Base-by-base conservation (phyloP, 2,888 invertebrate genomes). In the Ophonus ardosiacus region DNA sequence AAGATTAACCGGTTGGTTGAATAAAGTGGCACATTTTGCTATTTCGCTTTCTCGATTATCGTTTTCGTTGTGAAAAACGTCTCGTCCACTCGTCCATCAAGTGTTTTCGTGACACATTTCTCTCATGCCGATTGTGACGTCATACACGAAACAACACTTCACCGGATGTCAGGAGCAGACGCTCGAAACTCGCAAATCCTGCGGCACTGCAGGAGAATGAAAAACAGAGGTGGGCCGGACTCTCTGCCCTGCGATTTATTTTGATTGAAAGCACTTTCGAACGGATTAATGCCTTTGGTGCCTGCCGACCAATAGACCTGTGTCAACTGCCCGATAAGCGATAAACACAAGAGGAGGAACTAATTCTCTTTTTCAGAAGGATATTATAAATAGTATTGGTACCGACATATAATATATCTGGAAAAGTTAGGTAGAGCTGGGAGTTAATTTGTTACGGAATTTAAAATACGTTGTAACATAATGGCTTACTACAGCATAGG, bases 211-310 rank as follows among this genome's bases (percentile, higher is more conserved):
- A 31, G 31, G 31, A 31, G 31, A 18, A 18, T 43, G 56, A 81
- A 81, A 81, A 81, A 81, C 81, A 81, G 61, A 10, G 61, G n/a
- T 24, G 21, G 43, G 68, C 18, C 51, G 56, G 31, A 81, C 63
- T 51, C 0, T 13, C 10, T 13, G 68, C 63, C 18, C 10, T 24
- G 18, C 81, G 81, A 81, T 81, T 81, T 81, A 81, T 81, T 81
- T 81, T 81, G 81, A 81, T 68, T 81, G 81, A 81, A 81, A 65
- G 81, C 65, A 43, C 81, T 81, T 68, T 81, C 81, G 68, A 81
- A 81, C 21, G 81, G 63, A 81, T 81, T 81, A 81, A 68, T 81
- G 81, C 56, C 63, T 56, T n/a, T 18, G 56, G 31, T 15, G 38
- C 43, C 31, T 31, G 31, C 31, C 21, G 31, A 31, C 56, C 59